A percentile compares a stretch with the other conserved stretches of the same genome.
Conservation (phyloP, 2,888 invertebrate species). For the Cacoxenus indagator region DNA sequence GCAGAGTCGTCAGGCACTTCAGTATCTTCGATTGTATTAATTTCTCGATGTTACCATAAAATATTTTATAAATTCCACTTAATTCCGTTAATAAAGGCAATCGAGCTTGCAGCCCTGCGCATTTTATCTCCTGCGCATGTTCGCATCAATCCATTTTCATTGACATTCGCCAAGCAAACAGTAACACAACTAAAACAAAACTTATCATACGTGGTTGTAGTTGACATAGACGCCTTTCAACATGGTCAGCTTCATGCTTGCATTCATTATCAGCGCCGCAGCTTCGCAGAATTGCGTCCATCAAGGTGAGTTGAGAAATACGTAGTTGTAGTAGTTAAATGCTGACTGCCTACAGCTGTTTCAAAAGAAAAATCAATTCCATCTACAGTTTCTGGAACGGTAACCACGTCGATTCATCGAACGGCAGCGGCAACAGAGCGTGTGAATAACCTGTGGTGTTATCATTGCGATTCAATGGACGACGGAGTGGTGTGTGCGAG, state of each 20-base stretch:
- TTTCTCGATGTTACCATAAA: background rate
- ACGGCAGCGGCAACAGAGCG: conserved; percentile 85
- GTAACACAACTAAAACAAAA: background rate
- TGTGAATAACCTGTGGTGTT: conserved; percentile 84
- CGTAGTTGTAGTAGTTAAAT: background rate
- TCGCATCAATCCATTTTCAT: conserved; percentile 8
- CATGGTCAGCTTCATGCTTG: background rate
- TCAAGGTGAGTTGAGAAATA: background rate
- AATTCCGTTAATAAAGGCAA: background rate
- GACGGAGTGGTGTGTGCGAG: no score
- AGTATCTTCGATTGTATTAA: conserved; percentile 58
- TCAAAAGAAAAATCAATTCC: conserved; percentile 6
- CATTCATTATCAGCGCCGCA: background rate
- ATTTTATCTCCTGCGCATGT: conserved; percentile 42
- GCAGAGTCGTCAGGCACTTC: conserved; percentile 63
- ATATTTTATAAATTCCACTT: background rate
- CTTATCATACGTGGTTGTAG: no score
- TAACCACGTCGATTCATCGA: conserved; percentile 73
- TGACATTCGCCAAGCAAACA: conserved; percentile 34
- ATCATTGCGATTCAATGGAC: conserved; percentile 85
- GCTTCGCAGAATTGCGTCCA: background rate
- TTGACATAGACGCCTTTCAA: background rate
- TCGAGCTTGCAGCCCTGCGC: background rate
- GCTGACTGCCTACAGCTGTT: background rate
- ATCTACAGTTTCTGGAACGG: background rate